These are phyloP conservation scores for Lymantria dispar DNA, from an alignment of 2,888 invertebrate genomes.

Conservation along the genomic window DNA sequence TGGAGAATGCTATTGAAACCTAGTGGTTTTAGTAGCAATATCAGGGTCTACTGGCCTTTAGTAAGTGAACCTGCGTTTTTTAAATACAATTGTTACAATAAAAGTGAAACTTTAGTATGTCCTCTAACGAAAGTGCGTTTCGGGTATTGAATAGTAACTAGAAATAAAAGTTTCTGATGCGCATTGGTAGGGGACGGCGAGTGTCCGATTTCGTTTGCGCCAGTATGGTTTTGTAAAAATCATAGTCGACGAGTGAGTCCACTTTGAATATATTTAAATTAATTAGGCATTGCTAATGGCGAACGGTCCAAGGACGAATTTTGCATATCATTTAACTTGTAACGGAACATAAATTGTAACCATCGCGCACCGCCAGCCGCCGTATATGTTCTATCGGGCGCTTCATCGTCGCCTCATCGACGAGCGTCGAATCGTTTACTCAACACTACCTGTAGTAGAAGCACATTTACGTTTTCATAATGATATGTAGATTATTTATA, in stretches of 20 bases:
- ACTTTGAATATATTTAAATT: constrained; percentile 72
- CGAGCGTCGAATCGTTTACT: constrained; percentile 20
- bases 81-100: neutral
- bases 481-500: constrained; percentile 13
- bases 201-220: constrained; percentile 58
- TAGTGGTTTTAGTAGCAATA: no score
- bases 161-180: neutral
- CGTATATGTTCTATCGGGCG: constrained; percentile 33
- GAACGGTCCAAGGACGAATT: constrained; percentile 71
- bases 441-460: constrained; percentile 13
- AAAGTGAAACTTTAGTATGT: neutral
- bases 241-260: constrained; percentile 65
- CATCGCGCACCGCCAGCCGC: no score
- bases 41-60: no score
- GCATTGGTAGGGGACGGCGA: constrained; percentile 7
- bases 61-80: no score
- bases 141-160: neutral
- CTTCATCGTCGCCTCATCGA: neutral
- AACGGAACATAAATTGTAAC: constrained; percentile 53
- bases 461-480: constrained; percentile 19
- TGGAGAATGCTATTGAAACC: no score
- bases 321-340: constrained; percentile 56
- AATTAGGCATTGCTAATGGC: constrained; percentile 62
- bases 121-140: neutral
- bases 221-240: constrained; percentile 56